Conservation (phyloP, 1,140 invertebrate species). For the Bradysia coprophila region DNA sequence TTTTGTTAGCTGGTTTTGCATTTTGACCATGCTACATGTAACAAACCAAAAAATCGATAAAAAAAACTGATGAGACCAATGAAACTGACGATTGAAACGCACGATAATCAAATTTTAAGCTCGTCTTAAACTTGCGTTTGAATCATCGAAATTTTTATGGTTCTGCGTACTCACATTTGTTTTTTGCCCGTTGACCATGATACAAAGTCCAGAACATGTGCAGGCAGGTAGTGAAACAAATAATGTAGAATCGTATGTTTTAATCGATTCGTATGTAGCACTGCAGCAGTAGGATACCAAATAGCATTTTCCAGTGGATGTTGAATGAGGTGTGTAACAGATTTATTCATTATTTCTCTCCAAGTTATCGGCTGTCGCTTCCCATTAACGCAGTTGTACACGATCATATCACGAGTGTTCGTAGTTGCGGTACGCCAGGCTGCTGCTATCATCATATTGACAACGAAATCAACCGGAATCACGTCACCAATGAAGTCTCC, state of each 20-base stretch:
- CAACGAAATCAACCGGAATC: slow-evolving; percentile 84
- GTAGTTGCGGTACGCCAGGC: slow-evolving; percentile 60
- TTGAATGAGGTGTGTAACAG: slow-evolving; percentile 48
- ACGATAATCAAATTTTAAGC: background rate
- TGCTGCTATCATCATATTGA: slow-evolving; percentile 81
- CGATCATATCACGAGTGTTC: slow-evolving; percentile 40
- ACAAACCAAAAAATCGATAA: background rate
- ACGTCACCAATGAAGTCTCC: slow-evolving; percentile 63
- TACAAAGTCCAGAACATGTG: slow-evolving; percentile 46
- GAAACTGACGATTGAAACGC: background rate
- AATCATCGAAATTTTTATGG: background rate
- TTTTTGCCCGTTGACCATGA: slow-evolving; percentile 45
- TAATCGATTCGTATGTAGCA: slow-evolving; percentile 32
- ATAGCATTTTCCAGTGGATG: slow-evolving; percentile 48
- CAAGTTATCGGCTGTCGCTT: slow-evolving; percentile 78
- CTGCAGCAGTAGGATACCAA: slow-evolving; percentile 43
- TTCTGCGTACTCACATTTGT: slow-evolving; percentile 37
- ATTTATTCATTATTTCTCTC: slow-evolving; percentile 50
- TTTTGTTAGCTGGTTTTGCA: slow-evolving; percentile 70
- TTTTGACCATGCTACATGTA: slow-evolving; percentile 30
- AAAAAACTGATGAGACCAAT: background rate
- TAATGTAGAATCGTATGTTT: slow-evolving; percentile 35
- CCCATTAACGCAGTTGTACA: slow-evolving; percentile 91
- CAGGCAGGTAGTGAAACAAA: slow-evolving; percentile 49
- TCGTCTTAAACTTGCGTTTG: background rate